Base-by-base conservation (phyloP, 2,113 vertebrate genomes). In the Nestor notabilis region DNA sequence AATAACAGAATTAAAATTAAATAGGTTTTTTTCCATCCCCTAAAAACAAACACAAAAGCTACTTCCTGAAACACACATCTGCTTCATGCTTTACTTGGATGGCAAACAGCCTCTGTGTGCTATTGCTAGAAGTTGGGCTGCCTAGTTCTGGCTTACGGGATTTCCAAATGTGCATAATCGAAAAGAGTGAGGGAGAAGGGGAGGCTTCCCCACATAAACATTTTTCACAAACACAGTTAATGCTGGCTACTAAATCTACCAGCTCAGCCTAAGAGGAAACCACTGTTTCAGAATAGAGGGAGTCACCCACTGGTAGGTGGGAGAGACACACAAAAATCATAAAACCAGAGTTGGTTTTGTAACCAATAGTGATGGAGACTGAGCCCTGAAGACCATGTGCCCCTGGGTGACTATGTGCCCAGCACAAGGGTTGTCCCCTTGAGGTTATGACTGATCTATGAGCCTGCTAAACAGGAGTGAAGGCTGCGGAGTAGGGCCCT, bases 351-450 rank as follows among this genome's bases (percentile, higher is more conserved):
- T 0, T 74, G 18, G 16, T 47, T 88, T 44, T n/a, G 56, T 66
- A 89, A 27, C 8, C 0, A 10, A 0, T 17, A 35, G 13, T 1
- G 7, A 20, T 21, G 50, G 16, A 70, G 60, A 52, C 17, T 5
- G 35, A 69, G 6, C 8, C 53, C 41, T 18, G 29, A 75, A 43
- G 7, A 16, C 19, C 11, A 2, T 17, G 60, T 74, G 39, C 25
- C 41, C 46, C 75, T 37, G 64, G 17, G 21, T 49, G 33, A 37
- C 44, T 12, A 10, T 10, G 14, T 68, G 63, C 20, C 47, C 53
- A 72, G 52, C 64, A 49, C 3, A 31, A 24, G 33, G 23, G 12
- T 16, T 75, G 31, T n/a, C 31, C 13, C 10, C 47, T 68, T 47
- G 49, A 29, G 16, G 5, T 31, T 31, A 44, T 7, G 12, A 17